Percentiles rank a stretch among this genome's conserved stretches.
phyloP scores from a whole-genome alignment of 2,797 vertebrate species.

The Poliocrania exsul region DNA sequence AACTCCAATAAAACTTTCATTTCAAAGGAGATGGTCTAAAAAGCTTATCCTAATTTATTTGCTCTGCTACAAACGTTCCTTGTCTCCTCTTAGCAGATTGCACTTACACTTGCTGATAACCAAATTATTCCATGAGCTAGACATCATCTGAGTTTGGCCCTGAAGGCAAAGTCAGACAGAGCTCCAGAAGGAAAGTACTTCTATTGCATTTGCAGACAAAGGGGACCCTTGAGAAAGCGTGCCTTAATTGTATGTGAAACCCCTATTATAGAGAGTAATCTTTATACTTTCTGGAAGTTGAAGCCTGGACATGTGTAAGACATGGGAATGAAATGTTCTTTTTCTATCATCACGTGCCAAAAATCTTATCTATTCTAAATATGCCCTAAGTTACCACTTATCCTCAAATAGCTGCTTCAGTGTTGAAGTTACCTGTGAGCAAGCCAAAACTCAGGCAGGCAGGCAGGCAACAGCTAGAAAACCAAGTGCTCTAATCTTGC shows the following conservation, averaged over 20 bases:
- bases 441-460: background rate
- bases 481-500: background rate
- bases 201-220: background rate
- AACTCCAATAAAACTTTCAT: background rate
- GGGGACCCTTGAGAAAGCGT: background rate
- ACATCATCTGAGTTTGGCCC: background rate
- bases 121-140: background rate
- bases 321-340: background rate
- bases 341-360: fast-evolving
- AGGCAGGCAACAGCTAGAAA: background rate
- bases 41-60: conserved; percentile 11
- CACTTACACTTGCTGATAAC: background rate
- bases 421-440: background rate
- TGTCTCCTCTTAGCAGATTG: background rate
- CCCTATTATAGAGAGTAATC: background rate
- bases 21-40: background rate
- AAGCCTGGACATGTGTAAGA: background rate
- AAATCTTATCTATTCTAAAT: background rate
- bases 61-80: background rate
- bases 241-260: background rate
- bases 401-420: background rate
- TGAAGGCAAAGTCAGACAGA: background rate
- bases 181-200: background rate
- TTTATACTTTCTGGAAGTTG: background rate
- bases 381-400: background rate